Conservation (phyloP, 2,888 invertebrate species). For the Sarcophaga caerulescens region DNA sequence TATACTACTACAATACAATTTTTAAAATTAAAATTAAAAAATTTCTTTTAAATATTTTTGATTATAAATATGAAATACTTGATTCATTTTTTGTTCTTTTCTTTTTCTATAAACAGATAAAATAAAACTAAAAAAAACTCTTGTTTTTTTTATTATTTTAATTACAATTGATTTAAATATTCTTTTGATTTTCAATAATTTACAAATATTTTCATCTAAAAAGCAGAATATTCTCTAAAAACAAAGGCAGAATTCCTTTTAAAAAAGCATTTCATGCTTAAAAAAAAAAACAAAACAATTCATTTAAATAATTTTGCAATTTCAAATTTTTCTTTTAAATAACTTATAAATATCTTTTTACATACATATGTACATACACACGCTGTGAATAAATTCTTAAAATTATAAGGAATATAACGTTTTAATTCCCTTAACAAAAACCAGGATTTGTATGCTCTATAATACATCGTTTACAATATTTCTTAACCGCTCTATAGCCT, state of each 20-base stretch:
- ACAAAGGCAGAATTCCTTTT: not conserved
- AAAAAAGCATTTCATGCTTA: constrained; percentile 17
- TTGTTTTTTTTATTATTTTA: constrained; percentile 5
- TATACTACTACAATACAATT: constrained; percentile 36
- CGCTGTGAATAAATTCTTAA: not conserved
- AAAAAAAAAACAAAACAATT: not conserved
- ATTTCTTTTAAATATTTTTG: constrained; percentile 56
- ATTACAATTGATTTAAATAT: constrained; percentile 58
- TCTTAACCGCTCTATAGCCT: constrained; percentile 95
- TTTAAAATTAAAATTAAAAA: constrained; percentile 12
- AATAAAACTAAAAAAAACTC: constrained; percentile 25
- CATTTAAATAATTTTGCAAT: constrained; percentile 35
- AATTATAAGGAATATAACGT: not conserved
- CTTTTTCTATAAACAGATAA: constrained; percentile 13
- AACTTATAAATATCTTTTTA: not conserved
- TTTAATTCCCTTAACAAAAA: constrained; percentile 84
- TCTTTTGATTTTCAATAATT: constrained; percentile 55
- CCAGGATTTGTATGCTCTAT: constrained; percentile 98
- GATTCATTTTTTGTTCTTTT: not conserved
- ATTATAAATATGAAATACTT: constrained; percentile 61
- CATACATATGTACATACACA: not conserved
- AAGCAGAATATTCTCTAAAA: constrained; percentile 24
- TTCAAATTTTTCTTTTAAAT: not conserved
- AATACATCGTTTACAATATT: constrained; percentile 94
- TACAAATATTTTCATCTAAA: constrained; percentile 51